Percentiles rank a stretch among this genome's conserved stretches.
These are phyloP conservation scores for Triplophysa rosa DNA, from an alignment of 2,113 vertebrate species.

Conservation along the genomic window DNA sequence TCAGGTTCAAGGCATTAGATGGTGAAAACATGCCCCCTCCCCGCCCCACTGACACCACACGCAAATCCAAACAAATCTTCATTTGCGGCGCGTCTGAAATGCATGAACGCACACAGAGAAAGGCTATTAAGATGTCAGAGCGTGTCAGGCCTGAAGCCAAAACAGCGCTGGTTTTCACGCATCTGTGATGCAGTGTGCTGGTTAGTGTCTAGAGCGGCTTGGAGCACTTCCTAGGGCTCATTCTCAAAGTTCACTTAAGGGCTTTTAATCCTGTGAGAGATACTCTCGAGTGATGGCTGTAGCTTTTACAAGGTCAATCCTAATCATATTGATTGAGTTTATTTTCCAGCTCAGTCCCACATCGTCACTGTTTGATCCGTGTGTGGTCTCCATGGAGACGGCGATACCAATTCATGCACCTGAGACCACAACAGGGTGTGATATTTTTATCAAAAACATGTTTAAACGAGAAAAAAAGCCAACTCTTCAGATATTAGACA, in stretches of 20 bases:
- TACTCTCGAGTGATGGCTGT: background rate
- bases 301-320: background rate
- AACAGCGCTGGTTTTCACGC: background rate
- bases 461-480: background rate
- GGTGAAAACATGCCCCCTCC: conserved; percentile 60
- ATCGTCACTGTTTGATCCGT: background rate
- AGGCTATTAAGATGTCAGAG: conserved; percentile 22
- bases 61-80: conserved; percentile 34
- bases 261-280: background rate
- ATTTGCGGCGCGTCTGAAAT: background rate
- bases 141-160: background rate
- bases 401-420: background rate
- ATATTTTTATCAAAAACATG: background rate
- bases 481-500: no score
- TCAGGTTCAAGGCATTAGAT: conserved; percentile 64
- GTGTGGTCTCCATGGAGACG: conserved; percentile 15
- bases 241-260: background rate
- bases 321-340: conserved; percentile 16
- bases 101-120: background rate
- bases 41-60: background rate
- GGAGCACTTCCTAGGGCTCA: background rate
- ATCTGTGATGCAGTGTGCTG: background rate
- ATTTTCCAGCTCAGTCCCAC: background rate
- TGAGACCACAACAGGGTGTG: background rate
- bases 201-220: background rate